Evolutionary conservation across 2,888 invertebrate genomes (phyloP).

Genomic region (Lithophane leautieri): DNA sequence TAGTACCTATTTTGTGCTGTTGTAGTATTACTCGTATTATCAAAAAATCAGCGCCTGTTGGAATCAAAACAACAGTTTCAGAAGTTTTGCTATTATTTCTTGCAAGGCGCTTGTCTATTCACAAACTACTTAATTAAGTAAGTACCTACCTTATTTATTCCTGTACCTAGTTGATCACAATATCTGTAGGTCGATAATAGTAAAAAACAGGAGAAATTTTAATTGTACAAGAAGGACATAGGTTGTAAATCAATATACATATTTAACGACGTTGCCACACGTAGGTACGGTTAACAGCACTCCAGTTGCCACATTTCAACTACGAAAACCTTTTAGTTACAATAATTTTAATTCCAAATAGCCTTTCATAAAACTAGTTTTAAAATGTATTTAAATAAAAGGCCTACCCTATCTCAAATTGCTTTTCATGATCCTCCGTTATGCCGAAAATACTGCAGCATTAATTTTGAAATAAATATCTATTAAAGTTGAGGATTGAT

Average conservation of each 20-base stretch:
- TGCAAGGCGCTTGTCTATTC: constrained; percentile 20
- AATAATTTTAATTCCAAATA: not conserved
- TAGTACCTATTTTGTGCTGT: not conserved
- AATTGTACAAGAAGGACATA: not conserved
- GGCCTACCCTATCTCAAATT: no score
- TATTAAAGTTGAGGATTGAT: no score
- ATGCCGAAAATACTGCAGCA: no score
- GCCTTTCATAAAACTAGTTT: not conserved
- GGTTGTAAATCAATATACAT: not conserved
- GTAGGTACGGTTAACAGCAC: constrained; percentile 1
- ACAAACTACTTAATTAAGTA: not conserved
- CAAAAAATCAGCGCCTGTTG: constrained; percentile 3
- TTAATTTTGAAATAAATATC: no score
- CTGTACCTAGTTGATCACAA: no score
- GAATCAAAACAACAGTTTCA: constrained; percentile 12
- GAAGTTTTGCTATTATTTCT: constrained; percentile 36
- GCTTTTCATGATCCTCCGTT: no score
- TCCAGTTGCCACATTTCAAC: not conserved
- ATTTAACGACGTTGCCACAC: constrained; percentile 21
- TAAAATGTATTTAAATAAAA: not conserved
- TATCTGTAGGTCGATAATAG: not conserved
- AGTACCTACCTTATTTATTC: not conserved
- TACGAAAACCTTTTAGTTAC: not conserved
- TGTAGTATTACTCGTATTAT: not conserved
- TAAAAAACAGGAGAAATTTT: not conserved